Evolutionary conservation across 2,888 invertebrate genomes (phyloP), one percentile per base, ranked within the genome.

Genomic region (Drosophila melanocephala): DNA sequence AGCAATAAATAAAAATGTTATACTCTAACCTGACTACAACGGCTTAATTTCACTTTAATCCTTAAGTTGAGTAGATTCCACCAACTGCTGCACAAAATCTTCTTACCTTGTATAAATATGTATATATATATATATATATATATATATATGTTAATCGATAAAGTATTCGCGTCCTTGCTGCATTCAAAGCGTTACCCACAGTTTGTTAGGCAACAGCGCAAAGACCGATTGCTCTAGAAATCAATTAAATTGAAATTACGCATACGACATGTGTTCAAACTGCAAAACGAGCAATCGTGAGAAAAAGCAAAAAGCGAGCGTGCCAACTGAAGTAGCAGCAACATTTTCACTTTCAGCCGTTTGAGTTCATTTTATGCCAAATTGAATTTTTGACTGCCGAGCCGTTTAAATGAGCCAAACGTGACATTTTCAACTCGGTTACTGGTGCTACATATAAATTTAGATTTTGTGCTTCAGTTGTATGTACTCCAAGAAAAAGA

Each of bases 221-320:
- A 60, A 72, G 71, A 74, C 70, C 68, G 67, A 69, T 69, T 80
- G 75, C 83, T 66, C 76, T 73, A 55, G 64, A 84, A 88, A 87
- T 87, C 89, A 88, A 88, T 88, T 88, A 84, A 89, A 83, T 77
- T 81, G 76, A 89, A 87, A 88, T 87, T 85, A 87, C 87, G 88
- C 77, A 88, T 87, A 87, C 85, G 85, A 75, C 87, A 88, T 84
- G 84, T 87, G 71, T 81, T 82, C 79, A 72, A 77, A 77, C 72
- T 53, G 70, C 37, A 37, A 51, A 47, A n/a, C 37, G 37, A 56
- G 56, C 55, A 22, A 5, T 44, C 12, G 44, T 22, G 47, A 5
- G 22, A 47, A 47, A 7, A 26, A 56, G 69, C 26, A 37, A 47
- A 32, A 4, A 30, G n/a, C 14, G 19, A 42, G 19, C 39, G n/a